Conservation (phyloP, 2,113 vertebrate genomes). For the Chitala chitala region DNA sequence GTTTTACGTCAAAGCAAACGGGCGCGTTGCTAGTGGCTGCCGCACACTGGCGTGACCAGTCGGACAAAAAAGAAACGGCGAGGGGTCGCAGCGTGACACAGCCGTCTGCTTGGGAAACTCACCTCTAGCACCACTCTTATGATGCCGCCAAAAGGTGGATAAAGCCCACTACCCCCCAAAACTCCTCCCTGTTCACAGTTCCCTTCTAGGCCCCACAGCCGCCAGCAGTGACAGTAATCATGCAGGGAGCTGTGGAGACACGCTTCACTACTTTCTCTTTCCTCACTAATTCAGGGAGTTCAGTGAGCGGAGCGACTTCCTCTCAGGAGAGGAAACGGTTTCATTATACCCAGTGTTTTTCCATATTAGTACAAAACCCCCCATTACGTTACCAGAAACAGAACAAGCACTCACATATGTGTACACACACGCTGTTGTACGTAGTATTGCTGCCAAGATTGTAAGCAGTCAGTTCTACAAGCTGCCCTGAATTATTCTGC, state of each 20-base stretch:
- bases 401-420: too few species aligned
- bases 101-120: slow-evolving; percentile 25
- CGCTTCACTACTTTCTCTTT: slow-evolving; percentile 30
- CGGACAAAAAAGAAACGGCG: slow-evolving; percentile 43
- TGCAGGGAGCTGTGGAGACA: slow-evolving; percentile 42
- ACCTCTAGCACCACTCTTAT: slow-evolving; percentile 26
- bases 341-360: slow-evolving; percentile 63
- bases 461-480: too few species aligned
- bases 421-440: too few species aligned
- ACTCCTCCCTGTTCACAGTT: not conserved
- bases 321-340: slow-evolving; percentile 52
- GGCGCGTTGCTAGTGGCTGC: slow-evolving; percentile 30
- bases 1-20: slow-evolving; percentile 38
- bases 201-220: not conserved
- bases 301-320: slow-evolving; percentile 52
- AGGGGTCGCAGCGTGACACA: slow-evolving; percentile 15
- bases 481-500: too few species aligned
- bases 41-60: slow-evolving; percentile 35
- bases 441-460: too few species aligned
- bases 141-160: slow-evolving; percentile 28
- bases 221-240: slow-evolving; percentile 39
- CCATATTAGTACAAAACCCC: too few species aligned
- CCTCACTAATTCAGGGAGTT: slow-evolving; percentile 52
- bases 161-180: too few species aligned
- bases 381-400: not conserved